Conservation (phyloP, 2,888 invertebrate species). For the Xestia rhomboidea region DNA sequence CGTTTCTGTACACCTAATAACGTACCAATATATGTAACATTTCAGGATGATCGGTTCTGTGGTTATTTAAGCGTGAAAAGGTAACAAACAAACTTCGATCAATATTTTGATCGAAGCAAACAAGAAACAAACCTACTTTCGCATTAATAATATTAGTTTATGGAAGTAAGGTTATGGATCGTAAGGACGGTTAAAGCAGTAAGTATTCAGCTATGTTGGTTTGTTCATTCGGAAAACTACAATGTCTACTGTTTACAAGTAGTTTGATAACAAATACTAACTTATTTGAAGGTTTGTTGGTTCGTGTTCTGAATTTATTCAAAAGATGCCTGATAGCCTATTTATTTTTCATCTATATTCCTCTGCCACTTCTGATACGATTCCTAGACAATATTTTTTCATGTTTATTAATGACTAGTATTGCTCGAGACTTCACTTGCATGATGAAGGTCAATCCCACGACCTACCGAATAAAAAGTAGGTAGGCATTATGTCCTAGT, state of each 20-base stretch:
- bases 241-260: neutral
- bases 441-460: neutral
- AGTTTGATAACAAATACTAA: neutral
- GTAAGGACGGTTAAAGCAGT: no score
- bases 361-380: neutral
- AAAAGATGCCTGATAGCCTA: slow-evolving; percentile 12
- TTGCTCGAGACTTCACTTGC: neutral
- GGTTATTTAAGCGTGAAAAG: no score
- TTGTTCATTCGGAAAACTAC: neutral
- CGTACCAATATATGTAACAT: no score
- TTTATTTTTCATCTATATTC: slow-evolving; percentile 37
- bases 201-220: neutral
- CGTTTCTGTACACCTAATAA: no score
- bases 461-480: neutral
- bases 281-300: neutral
- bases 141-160: neutral
- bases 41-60: no score
- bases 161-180: no score
- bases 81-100: no score
- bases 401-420: slow-evolving; percentile 33
- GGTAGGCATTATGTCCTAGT: neutral
- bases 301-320: slow-evolving; percentile 25
- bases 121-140: no score
- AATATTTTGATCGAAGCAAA: no score
- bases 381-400: slow-evolving; percentile 4